Conservation (phyloP, 2,888 invertebrate genomes). For the Mesodorylaimus sp. region DNA sequence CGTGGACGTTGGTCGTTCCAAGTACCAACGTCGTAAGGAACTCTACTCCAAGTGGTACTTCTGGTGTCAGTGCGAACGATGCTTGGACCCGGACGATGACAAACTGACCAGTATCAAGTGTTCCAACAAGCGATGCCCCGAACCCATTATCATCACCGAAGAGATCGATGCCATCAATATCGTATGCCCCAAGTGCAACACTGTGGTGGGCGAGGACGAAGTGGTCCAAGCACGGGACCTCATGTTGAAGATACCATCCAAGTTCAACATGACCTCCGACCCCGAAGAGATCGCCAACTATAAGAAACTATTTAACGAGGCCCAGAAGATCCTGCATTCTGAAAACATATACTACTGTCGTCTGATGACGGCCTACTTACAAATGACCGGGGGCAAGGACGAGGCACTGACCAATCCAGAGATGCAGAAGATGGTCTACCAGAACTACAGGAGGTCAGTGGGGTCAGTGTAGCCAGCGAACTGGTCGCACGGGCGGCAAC, state of each 20-base stretch:
- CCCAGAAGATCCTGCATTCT: slow-evolving; percentile 20
- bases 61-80: slow-evolving; percentile 23
- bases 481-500: too few relatives aligned
- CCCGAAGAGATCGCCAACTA: slow-evolving; percentile 12
- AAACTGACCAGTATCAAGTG: slow-evolving; percentile 19
- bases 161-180: slow-evolving; percentile 18
- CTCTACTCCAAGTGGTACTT: slow-evolving; percentile 19
- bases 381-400: slow-evolving; percentile 18
- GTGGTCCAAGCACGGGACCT: slow-evolving; percentile 9
- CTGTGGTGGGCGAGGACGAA: slow-evolving; percentile 11
- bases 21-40: slow-evolving; percentile 16
- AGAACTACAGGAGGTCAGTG: slow-evolving; percentile 19
- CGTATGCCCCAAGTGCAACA: slow-evolving; percentile 19
- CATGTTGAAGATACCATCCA: slow-evolving; percentile 7
- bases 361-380: slow-evolving; percentile 20
- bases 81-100: slow-evolving; percentile 23
- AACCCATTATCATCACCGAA: slow-evolving; percentile 17
- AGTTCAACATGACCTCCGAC: slow-evolving; percentile 8
- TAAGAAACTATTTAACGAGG: slow-evolving; percentile 15
- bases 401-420: slow-evolving; percentile 4
- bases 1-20: slow-evolving; percentile 25
- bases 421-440: slow-evolving; percentile 22
- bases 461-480: too few relatives aligned
- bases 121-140: slow-evolving; percentile 17
- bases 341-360: slow-evolving; percentile 21